Base-by-base conservation (phyloP, 1,140 invertebrate species). In the Batillaria attramentaria region DNA sequence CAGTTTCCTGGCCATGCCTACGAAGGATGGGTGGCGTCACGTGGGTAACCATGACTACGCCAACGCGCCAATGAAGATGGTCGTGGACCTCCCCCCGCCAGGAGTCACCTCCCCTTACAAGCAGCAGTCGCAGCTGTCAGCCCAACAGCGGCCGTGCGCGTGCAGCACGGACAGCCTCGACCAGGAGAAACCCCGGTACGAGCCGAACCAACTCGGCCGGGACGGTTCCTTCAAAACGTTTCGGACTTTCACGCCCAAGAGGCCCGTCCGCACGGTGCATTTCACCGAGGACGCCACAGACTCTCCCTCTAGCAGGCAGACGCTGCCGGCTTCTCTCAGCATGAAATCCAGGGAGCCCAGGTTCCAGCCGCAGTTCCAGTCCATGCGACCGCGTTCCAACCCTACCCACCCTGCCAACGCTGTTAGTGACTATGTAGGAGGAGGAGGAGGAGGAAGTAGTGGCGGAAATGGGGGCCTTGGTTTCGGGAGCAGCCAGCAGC, bases 1-100 rank as follows among this genome's bases (percentile, higher is more conserved):
- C 73, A 75, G 73, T 31, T 75, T 75, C 39, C 37, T 75, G 57
- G 73, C 73, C 73, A 75, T 75, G 73, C 73, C 73, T 0, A 37
- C 62, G 24, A 75, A 75, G 24, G 73, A 75, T 37, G 73, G 73
- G 2, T 75, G 73, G 73, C 50, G 73, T 2, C 73, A 75, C 39
- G 73, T 75, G 24, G 73, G 39, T 16, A 62, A 43, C 68, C 68
- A 43, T 18, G 68, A 70, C 20, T 70, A 70, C 68, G 68, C 33
- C 68, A 70, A 70, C 68, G 43, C 68, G 1, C 68, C 68, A 10
- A 4, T 43, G 6, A 70, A 46, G 68, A 70, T 10, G 31, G 66
- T n/a, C 28, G 35, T 16, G 35, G 24, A 43, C 68, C n/a, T n/a
- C n/a, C n/a, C n/a, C n/a, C n/a, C n/a, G n/a, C n/a, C n/a, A n/a